phyloP scores from a whole-genome alignment of 2,113 vertebrate species.

The Corythaixoides concolor region DNA sequence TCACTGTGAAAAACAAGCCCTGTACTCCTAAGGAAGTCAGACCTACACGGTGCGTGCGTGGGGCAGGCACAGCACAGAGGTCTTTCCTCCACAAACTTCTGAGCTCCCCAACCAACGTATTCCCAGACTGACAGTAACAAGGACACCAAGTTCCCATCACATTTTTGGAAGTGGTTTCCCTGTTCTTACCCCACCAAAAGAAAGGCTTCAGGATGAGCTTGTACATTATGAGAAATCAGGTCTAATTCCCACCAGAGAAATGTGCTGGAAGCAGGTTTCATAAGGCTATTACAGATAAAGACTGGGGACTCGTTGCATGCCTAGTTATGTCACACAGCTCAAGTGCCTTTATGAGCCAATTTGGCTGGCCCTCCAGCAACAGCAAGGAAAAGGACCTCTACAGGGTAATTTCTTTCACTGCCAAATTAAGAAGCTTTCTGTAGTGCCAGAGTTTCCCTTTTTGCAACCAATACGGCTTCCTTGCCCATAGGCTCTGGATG shows the following conservation, averaged over 20 bases:
- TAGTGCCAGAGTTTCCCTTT: background rate
- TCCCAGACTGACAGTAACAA: background rate
- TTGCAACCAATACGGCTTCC: background rate
- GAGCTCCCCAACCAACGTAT: background rate
- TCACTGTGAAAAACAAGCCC: background rate
- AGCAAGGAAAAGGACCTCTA: background rate
- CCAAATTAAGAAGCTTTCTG: background rate
- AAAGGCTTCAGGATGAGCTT: background rate
- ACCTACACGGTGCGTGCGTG: fast-evolving
- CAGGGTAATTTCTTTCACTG: background rate
- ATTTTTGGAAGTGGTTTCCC: background rate
- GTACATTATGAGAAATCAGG: background rate
- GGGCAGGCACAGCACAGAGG: background rate
- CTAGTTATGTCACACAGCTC: background rate
- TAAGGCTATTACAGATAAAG: background rate
- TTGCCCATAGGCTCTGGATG: background rate
- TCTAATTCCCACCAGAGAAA: background rate
- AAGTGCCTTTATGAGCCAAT: background rate
- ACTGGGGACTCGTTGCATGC: background rate
- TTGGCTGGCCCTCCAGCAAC: background rate
- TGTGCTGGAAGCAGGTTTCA: background rate
- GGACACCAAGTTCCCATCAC: background rate
- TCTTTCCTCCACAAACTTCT: background rate
- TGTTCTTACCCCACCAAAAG: background rate
- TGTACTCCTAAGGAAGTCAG: background rate